Evolutionary conservation across 2,888 invertebrate genomes (phyloP).

Genomic region (Syrphus vitripennis): DNA sequence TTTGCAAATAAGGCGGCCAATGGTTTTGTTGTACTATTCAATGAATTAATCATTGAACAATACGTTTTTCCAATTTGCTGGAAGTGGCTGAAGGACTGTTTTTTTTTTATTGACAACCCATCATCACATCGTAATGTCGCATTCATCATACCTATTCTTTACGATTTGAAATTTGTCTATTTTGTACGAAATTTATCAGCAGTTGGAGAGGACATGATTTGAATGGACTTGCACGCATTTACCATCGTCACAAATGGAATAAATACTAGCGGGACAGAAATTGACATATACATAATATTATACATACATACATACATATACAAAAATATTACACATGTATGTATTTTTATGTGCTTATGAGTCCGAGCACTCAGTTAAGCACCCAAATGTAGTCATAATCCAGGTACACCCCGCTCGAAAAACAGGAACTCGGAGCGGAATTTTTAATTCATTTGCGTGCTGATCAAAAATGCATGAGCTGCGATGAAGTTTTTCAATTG

Average conservation of each 20-base stretch:
- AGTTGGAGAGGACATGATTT: not conserved
- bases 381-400: constrained; percentile 31
- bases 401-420: not conserved
- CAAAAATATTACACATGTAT: not conserved
- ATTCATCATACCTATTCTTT: not conserved
- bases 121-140: not conserved
- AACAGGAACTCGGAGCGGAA: constrained; percentile 23
- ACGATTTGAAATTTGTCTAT: not conserved
- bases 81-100: not conserved
- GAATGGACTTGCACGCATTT: not conserved
- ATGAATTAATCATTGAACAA: not conserved
- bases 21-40: no score
- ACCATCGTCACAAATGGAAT: not conserved
- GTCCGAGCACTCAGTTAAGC: not conserved
- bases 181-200: not conserved
- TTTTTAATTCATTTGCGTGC: constrained; percentile 52
- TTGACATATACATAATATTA: not conserved
- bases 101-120: not conserved
- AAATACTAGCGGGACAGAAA: not conserved
- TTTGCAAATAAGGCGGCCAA: no score
- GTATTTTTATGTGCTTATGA: not conserved
- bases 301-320: not conserved
- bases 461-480: constrained; percentile 60
- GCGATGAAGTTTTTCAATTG: constrained; percentile 48
- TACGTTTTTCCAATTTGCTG: not conserved